Evolutionary conservation across 2,888 invertebrate species (phyloP).

Genomic region (Hipparchia sbordonii): DNA sequence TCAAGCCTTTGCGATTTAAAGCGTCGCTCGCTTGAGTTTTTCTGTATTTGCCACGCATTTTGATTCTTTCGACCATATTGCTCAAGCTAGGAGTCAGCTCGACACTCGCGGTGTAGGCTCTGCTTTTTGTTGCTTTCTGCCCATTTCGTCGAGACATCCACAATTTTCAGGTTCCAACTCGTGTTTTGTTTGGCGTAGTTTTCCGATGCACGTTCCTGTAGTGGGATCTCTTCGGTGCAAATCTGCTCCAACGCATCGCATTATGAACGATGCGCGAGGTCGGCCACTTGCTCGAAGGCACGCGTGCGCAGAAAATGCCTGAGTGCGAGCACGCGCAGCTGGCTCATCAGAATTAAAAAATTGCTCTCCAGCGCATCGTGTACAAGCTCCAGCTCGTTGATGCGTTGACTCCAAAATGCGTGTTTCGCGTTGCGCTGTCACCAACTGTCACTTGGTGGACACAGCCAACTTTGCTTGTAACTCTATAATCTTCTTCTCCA

Average conservation of each 20-base stretch:
- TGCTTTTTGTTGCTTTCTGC: constrained; percentile 55
- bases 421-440: constrained; percentile 35
- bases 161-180: constrained; percentile 60
- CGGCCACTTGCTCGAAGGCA: constrained; percentile 60
- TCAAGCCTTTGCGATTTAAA: constrained; percentile 51
- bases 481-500: no score
- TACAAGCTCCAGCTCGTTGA: constrained; percentile 44
- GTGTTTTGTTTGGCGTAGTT: constrained; percentile 64
- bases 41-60: constrained; percentile 47
- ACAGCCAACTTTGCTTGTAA: no score
- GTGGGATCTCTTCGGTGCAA: constrained; percentile 69
- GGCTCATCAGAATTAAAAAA: constrained; percentile 57
- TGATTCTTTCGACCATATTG: constrained; percentile 57
- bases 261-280: constrained; percentile 69
- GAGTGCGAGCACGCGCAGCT: constrained; percentile 64
- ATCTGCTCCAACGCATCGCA: constrained; percentile 70
- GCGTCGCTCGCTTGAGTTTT: constrained; percentile 64
- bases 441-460: no score
- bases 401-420: constrained; percentile 58
- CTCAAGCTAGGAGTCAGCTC: constrained; percentile 56
- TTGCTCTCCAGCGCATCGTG: no score
- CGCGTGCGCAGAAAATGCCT: constrained; percentile 61
- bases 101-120: constrained; percentile 53
- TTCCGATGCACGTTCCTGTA: constrained; percentile 69
- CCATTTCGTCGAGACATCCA: constrained; percentile 60